These are phyloP conservation scores for Thereva nobilitata DNA, from an alignment of 2,888 invertebrate species.

Conservation along the genomic window DNA sequence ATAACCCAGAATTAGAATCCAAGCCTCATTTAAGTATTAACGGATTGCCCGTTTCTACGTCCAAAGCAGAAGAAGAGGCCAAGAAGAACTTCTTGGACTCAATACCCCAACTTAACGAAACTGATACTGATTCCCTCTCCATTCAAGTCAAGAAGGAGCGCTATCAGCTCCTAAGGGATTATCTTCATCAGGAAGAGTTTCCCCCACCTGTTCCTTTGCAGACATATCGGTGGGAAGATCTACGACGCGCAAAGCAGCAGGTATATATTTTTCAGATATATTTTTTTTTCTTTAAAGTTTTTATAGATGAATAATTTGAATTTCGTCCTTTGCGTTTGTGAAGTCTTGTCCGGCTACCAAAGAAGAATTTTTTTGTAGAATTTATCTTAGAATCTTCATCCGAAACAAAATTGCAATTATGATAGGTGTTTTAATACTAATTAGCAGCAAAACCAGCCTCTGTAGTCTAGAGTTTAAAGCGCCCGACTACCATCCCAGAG, in stretches of 20 bases:
- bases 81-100: conserved; percentile 54
- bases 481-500: too few relatives aligned
- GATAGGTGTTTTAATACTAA: too few relatives aligned
- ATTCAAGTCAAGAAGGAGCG: conserved; percentile 55
- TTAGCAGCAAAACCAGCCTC: too few relatives aligned
- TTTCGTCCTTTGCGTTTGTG: too few relatives aligned
- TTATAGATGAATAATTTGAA: too few relatives aligned
- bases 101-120: conserved; percentile 50
- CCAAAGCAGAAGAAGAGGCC: conserved; percentile 52
- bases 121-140: conserved; percentile 51
- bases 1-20: neutral
- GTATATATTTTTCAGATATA: conserved; percentile 44
- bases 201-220: conserved; percentile 68
- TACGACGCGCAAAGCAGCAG: conserved; percentile 68
- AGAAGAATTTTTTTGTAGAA: too few relatives aligned
- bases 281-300: neutral
- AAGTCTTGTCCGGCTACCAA: too few relatives aligned
- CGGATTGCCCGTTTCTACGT: conserved; percentile 52
- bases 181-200: conserved; percentile 49
- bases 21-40: conserved; percentile 40
- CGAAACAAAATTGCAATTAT: too few relatives aligned
- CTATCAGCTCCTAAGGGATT: conserved; percentile 55
- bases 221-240: conserved; percentile 82
- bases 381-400: too few relatives aligned
- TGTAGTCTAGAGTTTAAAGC: too few relatives aligned